phyloP scores from a whole-genome alignment of 2,797 vertebrate genomes.

The Zenarchopterus dispar region DNA sequence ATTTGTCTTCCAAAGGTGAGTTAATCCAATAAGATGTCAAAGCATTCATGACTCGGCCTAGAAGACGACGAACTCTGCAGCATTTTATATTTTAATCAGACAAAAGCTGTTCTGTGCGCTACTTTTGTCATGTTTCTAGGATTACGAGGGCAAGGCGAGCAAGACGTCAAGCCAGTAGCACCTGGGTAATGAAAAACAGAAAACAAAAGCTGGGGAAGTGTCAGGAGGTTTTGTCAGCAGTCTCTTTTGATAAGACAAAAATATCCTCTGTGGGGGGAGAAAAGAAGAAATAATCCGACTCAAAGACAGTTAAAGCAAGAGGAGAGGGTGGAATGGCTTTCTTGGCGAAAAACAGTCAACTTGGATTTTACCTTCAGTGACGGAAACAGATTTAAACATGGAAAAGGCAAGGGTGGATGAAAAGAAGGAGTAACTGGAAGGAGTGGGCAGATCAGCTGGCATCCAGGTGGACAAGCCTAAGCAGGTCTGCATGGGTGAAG shows the following conservation, averaged over 20 bases:
- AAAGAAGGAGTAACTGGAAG: constrained; percentile 17
- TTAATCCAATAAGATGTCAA: constrained; percentile 14
- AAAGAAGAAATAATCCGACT: constrained; percentile 21
- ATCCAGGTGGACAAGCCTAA: constrained; percentile 29
- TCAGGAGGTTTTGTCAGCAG: constrained; percentile 21
- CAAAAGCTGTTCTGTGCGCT: constrained; percentile 1
- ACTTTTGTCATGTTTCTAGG: constrained; percentile 11
- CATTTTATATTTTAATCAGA: constrained; percentile 23
- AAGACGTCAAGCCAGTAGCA: constrained; percentile 17
- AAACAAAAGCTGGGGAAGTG: constrained; percentile 17
- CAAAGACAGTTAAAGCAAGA: constrained; percentile 21
- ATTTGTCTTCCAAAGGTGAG: constrained; percentile 26
- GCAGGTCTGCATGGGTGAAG: constrained; percentile 22
- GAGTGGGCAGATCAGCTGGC: constrained; percentile 15
- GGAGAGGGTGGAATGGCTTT: constrained; percentile 6
- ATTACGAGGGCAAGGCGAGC: background rate
- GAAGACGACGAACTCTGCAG: constrained; percentile 1
- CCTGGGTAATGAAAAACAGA: constrained; percentile 6
- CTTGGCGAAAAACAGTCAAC: background rate
- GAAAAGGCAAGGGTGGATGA: background rate
- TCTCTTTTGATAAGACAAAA: constrained; percentile 5
- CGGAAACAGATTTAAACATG: constrained; percentile 27
- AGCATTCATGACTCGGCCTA: constrained; percentile 10
- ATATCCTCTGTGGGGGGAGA: constrained; percentile 25
- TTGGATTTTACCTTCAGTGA: constrained; percentile 17